Base-by-base conservation (phyloP, 2,797 vertebrate species). In the Gila robusta region DNA sequence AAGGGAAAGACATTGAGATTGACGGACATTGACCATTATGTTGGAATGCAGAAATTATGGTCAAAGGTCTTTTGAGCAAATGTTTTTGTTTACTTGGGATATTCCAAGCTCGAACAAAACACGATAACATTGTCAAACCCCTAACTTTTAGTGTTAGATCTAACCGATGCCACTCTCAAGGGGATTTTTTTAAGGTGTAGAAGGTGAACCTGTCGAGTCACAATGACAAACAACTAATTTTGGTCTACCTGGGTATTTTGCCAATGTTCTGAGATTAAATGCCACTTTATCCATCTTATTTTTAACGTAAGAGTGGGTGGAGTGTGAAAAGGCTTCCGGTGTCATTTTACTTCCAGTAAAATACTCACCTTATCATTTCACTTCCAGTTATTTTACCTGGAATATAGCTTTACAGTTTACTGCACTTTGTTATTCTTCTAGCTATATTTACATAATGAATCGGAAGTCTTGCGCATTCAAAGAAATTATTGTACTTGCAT, bases 121-220 rank as follows among this genome's bases (percentile, higher is more conserved):
- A 74, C 19, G 26, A 62, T 52, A 41, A 56, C 67, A 81, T 59
- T 49, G 66, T 73, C 44, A 72, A 83, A 87, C 23, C 73, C 41
- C 85, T 1, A 86, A 87, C 66, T 87, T 90, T 90, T 80, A 28
- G 32, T 17, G 39, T 35, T 39, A 41, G 44, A 85, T 77, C 66
- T 11, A 39, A 12, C 44, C 21, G 9, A 74, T 35, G 12, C 66
- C 10, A 11, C 14, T 32, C 47, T 21, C 80, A 39, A 71, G 87
- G 89, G 87, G 86, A 88, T 88, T 83, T 85, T 88, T 83, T 81
- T 83, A 47, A 79, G 56, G 44, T 47, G 16, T n/a, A 39, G 16
- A 79, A 37, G 28, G 52, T 79, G 3, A 71, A 79, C 67, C 83
- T 70, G 73, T 52, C 64, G 37, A 59, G 49, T 79, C 83, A 79